These are phyloP conservation scores for Magallana ariakensis DNA, from an alignment of 1,140 invertebrate species.

Conservation along the genomic window DNA sequence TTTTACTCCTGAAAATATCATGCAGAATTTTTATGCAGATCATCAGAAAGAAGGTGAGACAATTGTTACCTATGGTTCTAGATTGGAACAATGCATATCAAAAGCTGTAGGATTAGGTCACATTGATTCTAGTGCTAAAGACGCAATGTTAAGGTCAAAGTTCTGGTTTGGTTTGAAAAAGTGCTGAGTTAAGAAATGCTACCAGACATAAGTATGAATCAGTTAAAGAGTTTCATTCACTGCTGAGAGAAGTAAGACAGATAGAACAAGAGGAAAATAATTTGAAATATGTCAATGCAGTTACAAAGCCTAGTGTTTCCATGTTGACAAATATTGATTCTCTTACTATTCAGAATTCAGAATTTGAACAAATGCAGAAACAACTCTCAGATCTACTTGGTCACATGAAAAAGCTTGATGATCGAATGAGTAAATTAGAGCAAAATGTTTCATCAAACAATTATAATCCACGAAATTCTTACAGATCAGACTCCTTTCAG, in stretches of 20 bases:
- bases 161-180: constrained; percentile 46
- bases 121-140: constrained; percentile 30
- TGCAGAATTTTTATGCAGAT: constrained; percentile 36
- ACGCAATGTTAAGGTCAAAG: constrained; percentile 45
- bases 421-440: not conserved
- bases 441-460: not conserved
- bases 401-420: constrained; percentile 2
- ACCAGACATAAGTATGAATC: constrained; percentile 45
- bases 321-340: not conserved
- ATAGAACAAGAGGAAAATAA: constrained; percentile 42
- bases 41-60: constrained; percentile 10
- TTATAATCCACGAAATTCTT: not conserved
- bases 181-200: constrained; percentile 5
- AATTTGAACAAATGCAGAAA: not conserved
- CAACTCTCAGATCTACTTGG: constrained; percentile 2
- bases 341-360: not conserved
- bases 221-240: constrained; percentile 29
- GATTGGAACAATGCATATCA: constrained; percentile 30
- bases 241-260: constrained; percentile 41
- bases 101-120: constrained; percentile 38
- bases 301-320: not conserved
- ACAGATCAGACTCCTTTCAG: not conserved
- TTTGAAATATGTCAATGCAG: not conserved
- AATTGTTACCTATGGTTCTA: constrained; percentile 9
- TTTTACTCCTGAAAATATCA: not conserved